Base-by-base conservation (phyloP, 2,797 vertebrate genomes). In the Chiroxiphia lanceolata region DNA sequence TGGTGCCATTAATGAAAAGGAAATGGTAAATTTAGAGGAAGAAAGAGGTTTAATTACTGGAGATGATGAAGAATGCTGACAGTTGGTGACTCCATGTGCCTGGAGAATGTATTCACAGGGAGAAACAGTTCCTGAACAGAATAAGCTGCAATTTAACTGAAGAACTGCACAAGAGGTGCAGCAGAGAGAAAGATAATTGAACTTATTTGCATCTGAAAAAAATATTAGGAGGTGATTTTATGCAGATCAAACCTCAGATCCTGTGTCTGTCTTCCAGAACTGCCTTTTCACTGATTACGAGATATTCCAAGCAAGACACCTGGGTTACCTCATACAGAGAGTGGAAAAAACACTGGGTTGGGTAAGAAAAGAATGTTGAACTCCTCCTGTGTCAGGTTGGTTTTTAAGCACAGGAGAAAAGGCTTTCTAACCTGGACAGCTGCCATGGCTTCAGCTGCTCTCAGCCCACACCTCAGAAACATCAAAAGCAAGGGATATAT, bases 311-410 rank as follows among this genome's bases (percentile, higher is more conserved):
- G 53, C 3, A 47, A 64, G 67, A 33, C 20, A 34, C 13, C 42
- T 33, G 26, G 36, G 59, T 23, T 7, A 1, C 38, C 64, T 89
- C 75, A 29, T 45, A 15, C 80, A 82, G 57, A 78, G 34, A 64
- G 85, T 91, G 67, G 83, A 64, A n/a, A 72, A 77, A 83, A 75
- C 64, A 33, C 60, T 97, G 79, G n/a, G 33, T 76, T 87, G 90
- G 71, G 96, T 97, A 77, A 86, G 95, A 69, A 94, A 60, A 36
- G 33, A 65, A 45, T 29, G 6, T 10, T 53, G 71, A 77, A 56
- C 29, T 38, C 34, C 42, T 87, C 47, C 51, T 45, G 36, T 72
- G 64, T 18, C 65, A 72, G 45, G 25, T 0, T 81, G 60, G 19
- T 23, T 70, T 84, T 21, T 60, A 54, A 71, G 40, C 56, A 44